phyloP scores from a whole-genome alignment of 2,797 vertebrate species.

The Masticophis lateralis region DNA sequence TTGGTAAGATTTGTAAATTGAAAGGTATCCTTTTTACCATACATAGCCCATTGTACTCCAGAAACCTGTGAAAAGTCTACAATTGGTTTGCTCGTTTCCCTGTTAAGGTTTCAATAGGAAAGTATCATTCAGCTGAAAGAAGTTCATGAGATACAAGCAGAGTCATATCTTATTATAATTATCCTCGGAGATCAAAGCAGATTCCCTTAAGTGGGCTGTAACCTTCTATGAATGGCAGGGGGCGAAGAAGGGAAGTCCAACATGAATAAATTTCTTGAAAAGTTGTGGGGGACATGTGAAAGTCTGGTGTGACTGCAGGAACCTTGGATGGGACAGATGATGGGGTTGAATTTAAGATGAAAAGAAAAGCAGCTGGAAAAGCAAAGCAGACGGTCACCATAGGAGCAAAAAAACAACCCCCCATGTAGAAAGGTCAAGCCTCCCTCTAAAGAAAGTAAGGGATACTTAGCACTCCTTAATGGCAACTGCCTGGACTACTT shows the following conservation, averaged over 20 bases:
- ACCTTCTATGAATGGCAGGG: conserved; percentile 34
- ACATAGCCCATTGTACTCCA: background rate
- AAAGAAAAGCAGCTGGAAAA: conserved; percentile 52
- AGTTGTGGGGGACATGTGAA: conserved; percentile 57
- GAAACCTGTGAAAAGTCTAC: conserved; percentile 32
- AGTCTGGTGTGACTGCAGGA: conserved; percentile 36
- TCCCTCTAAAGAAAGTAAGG: conserved; percentile 47
- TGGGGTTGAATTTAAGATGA: conserved; percentile 33
- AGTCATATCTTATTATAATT: conserved; percentile 53
- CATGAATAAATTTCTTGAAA: conserved; percentile 53
- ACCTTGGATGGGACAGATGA: conserved; percentile 38
- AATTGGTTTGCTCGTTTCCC: conserved; percentile 26
- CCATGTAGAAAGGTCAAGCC: conserved; percentile 49
- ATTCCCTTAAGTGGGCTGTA: conserved; percentile 54
- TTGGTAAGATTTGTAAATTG: background rate
- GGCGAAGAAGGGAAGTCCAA: conserved; percentile 13
- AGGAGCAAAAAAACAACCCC: conserved; percentile 34
- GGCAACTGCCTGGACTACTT: conserved; percentile 41
- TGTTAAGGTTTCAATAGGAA: conserved; percentile 48
- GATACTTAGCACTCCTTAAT: conserved; percentile 58
- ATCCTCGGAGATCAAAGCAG: conserved; percentile 56
- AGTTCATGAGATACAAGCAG: conserved; percentile 51
- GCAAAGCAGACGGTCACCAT: conserved; percentile 47
- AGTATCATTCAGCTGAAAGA: conserved; percentile 33
- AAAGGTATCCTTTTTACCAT: background rate